Evolutionary conservation across 2,888 invertebrate genomes (phyloP), one percentile per base, ranked within the genome.

Genomic region (Chrysodeixis includens): DNA sequence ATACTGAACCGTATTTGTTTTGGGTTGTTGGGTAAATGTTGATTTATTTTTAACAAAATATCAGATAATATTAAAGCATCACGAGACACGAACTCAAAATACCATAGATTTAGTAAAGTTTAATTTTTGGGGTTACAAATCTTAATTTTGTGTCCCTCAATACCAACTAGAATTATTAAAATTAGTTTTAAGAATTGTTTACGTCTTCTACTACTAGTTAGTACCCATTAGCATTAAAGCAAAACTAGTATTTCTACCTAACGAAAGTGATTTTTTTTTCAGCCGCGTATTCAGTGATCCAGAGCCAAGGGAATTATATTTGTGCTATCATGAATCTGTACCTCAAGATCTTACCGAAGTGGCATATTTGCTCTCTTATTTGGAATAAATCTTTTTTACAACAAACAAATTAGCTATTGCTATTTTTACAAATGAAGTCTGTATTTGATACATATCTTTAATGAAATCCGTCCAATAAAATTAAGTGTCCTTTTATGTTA

Each of bases 311-410:
- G 98, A 99, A 88, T 93, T 98, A 12, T 99, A 98, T 85, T 96
- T 99, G 51, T 99, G 99, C 89, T 98, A 98, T 90, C 97, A 97
- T 79, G 98, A 98, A 72, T 97, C 97, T 30, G 96, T 97, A 14
- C 98, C 98, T 0, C 98, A 99, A 90, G 98, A 98, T 93, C 94
- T 98, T 79, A 96, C 98, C 0, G 99, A 99, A 95, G 96, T 99
- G 83, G 98, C 98, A 7, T 98, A 98, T 89, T 96, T 97, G 78
- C 93, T 98, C 4, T 97, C 94, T 61, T 96, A 95, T 89, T 92
- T 94, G 74, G 94, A 94, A 77, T 49, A 49, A 49, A 18, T 4
- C 2, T 49, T 18, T 2, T 49, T 49, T 46, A 18, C 18, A 18
- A 9, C 9, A 46, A 18, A 16, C 16, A 18, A 16, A 8, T 1